Conservation (phyloP, 2,113 vertebrate species). For the Phocoena sinus region DNA sequence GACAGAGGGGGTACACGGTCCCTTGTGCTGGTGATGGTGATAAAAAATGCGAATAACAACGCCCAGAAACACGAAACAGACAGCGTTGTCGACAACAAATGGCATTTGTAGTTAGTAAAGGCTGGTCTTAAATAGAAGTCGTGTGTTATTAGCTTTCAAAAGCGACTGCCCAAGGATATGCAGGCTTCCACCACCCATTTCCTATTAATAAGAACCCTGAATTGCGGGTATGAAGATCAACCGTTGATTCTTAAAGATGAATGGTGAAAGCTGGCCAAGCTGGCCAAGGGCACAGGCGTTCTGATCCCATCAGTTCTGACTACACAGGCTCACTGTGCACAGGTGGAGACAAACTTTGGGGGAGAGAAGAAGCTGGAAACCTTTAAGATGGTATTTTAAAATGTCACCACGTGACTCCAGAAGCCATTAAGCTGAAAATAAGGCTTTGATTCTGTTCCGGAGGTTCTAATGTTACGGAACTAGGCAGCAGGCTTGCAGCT, state of each 20-base stretch:
- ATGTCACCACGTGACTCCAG: conserved; percentile 60
- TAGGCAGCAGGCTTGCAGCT: conserved; percentile 62
- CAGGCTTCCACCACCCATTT: conserved; percentile 15
- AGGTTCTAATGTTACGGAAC: conserved; percentile 64
- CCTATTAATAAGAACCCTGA: conserved; percentile 57
- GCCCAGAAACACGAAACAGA: neutral
- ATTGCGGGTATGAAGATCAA: conserved; percentile 40
- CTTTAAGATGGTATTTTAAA: conserved; percentile 72
- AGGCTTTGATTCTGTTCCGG: conserved; percentile 73
- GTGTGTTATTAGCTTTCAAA: conserved; percentile 20
- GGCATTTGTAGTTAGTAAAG: neutral
- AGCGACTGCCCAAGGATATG: neutral
- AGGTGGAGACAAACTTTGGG: conserved; percentile 58
- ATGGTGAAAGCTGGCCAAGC: conserved; percentile 23
- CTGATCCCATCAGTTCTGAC: conserved; percentile 44
- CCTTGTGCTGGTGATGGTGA: neutral
- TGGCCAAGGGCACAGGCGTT: conserved; percentile 34
- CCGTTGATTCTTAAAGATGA: conserved; percentile 50
- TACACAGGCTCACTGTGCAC: conserved; percentile 25
- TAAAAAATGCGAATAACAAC: neutral
- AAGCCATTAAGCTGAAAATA: conserved; percentile 53
- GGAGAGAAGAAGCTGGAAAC: conserved; percentile 59
- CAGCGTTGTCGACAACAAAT: neutral
- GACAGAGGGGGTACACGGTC: neutral
- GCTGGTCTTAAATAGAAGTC: neutral